Conservation (phyloP, 2,888 invertebrate species). For the Julus scanicus region DNA sequence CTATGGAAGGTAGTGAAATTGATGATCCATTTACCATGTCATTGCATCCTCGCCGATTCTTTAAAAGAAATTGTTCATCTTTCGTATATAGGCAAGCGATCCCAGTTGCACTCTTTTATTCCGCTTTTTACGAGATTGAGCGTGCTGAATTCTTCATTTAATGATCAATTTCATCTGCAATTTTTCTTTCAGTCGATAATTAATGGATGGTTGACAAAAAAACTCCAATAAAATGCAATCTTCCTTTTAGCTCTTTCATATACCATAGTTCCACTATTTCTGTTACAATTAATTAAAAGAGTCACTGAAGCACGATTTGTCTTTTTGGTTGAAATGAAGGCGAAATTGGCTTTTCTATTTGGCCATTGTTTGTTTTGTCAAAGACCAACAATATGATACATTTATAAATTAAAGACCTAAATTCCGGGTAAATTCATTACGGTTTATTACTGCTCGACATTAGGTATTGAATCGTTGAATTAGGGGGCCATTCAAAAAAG, state of each 20-base stretch:
- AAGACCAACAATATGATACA: background rate
- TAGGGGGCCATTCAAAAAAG: too few relatives aligned
- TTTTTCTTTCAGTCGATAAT: constrained; percentile 22
- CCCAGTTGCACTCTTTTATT: constrained; percentile 16
- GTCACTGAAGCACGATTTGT: constrained; percentile 12
- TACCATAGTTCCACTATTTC: background rate
- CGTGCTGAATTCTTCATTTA: constrained; percentile 15
- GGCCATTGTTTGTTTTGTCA: background rate
- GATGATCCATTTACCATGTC: constrained; percentile 33
- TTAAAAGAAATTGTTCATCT: constrained; percentile 8
- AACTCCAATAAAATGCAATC: background rate
- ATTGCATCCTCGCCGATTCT: constrained; percentile 15
- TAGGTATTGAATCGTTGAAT: too few relatives aligned
- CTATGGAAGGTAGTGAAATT: constrained; percentile 33
- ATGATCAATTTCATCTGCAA: constrained; percentile 27
- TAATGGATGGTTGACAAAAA: constrained; percentile 3
- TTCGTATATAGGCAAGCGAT: background rate
- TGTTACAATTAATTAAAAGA: background rate
- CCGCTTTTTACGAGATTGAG: background rate
- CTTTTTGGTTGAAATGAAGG: constrained; percentile 6
- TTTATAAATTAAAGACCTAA: background rate
- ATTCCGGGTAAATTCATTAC: background rate
- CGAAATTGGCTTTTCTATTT: background rate
- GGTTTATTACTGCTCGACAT: too few relatives aligned
- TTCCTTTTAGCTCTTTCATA: background rate